Evolutionary conservation across 2,888 invertebrate species (phyloP), one percentile per base, ranked within the genome.

Genomic region (Leptinotarsa juncta): DNA sequence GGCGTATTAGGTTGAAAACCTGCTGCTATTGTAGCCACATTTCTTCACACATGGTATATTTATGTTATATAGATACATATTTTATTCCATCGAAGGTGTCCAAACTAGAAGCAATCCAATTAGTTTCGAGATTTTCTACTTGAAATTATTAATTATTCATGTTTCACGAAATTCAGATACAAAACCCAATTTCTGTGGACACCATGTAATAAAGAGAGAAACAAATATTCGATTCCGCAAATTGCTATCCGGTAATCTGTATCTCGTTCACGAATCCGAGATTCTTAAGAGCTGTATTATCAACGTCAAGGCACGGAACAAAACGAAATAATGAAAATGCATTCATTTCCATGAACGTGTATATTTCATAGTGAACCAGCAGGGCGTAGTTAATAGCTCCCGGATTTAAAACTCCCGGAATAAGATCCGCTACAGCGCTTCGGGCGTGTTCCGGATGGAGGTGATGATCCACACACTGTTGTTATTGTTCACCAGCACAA

Each of bases 271-370:
- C 74, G 73, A 77, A 77, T 76, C 72, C 72, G 70, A 75, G 73
- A 75, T 76, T 75, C 76, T 81, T 79, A 80, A 79, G 77, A 73
- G 79, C 80, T 79, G 80, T 78, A 82, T 82, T 80, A 82, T 81
- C 81, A 82, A 82, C 80, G 82, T 79, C 79, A 80, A 80, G 79
- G 77, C 79, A 73, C 79, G 79, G 73, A 71, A 84, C 82, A 82
- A 83, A 83, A 81, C 82, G 74, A 81, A 82, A 83, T 83, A 84
- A 85, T 84, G 85, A 82, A 85, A 85, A 85, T 85, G 85, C 85
- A 85, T 85, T 86, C 86, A 83, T 85, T 85, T 85, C 82, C 80
- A 80, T 81, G 84, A 82, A 83, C 83, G 83, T 82, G 84, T 82
- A 80, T 79, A 79, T 82, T 82, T 79, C 78, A 81, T 83, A 81